Conservation (phyloP, 2,797 vertebrate genomes). For the Karalla daura region DNA sequence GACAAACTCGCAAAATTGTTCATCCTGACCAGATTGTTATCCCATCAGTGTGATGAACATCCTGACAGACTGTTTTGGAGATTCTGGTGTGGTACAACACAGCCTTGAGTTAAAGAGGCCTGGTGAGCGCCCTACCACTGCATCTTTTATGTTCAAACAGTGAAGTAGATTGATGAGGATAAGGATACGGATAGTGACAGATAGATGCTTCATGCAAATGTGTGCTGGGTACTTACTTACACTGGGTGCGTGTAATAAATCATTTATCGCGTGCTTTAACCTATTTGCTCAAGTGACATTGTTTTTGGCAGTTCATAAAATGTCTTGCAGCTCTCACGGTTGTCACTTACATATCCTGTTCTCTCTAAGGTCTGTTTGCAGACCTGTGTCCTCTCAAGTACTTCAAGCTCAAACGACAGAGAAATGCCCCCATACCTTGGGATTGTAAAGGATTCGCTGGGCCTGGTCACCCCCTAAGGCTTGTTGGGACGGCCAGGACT, state of each 20-base stretch:
- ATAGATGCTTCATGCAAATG: no score
- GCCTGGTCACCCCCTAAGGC: constrained; percentile 88
- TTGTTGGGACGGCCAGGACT: constrained; percentile 91
- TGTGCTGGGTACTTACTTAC: no score
- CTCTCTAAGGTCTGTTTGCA: background rate
- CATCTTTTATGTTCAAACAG: no score
- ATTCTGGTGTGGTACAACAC: background rate
- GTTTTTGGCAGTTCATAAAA: background rate
- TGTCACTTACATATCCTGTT: background rate
- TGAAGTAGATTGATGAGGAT: no score
- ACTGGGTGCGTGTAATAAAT: no score
- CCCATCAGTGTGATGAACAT: no score
- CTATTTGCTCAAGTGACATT: background rate
- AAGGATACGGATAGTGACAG: no score
- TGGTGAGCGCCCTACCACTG: no score
- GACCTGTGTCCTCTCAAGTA: background rate
- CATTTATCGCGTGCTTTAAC: background rate
- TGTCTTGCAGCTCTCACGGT: background rate
- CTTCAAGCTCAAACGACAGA: background rate
- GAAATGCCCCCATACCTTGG: constrained; percentile 83
- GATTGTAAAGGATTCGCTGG: constrained; percentile 88
- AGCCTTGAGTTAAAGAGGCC: background rate
- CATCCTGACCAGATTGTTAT: no score
- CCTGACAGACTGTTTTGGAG: background rate
- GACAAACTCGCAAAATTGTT: no score